These are phyloP conservation scores for Ailuropoda melanoleuca DNA, from an alignment of 2,113 vertebrate species.

Conservation along the genomic window DNA sequence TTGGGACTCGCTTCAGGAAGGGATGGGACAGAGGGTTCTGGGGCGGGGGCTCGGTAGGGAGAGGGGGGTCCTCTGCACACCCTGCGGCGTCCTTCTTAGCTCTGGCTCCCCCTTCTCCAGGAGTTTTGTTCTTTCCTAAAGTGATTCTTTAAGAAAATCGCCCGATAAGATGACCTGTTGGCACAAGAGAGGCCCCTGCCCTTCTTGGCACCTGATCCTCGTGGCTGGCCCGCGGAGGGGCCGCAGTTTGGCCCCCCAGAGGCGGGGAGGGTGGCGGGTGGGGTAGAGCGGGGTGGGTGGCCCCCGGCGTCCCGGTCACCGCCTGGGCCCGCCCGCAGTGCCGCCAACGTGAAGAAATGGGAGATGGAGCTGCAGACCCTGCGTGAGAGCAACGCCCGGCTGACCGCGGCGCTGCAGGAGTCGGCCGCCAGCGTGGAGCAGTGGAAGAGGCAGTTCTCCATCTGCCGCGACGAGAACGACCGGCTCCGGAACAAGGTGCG, in stretches of 20 bases:
- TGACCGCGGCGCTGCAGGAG: constrained; percentile 92
- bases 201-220: background rate
- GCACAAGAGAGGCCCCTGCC: background rate
- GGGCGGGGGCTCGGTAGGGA: no score
- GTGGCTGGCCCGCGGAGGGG: background rate
- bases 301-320: rapidly evolving
- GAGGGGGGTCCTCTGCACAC: rapidly evolving
- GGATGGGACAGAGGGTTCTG: rapidly evolving
- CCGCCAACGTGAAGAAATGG: constrained; percentile 94
- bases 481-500: constrained; percentile 91
- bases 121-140: background rate
- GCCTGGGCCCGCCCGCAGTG: constrained; percentile 77
- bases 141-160: background rate
- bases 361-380: constrained; percentile 95
- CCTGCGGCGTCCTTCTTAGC: background rate
- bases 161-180: background rate
- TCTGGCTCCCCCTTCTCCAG: background rate
- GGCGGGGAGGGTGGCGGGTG: rapidly evolving
- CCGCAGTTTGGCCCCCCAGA: no score
- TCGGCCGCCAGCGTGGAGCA: constrained; percentile 93
- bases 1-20: background rate
- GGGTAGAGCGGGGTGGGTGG: rapidly evolving
- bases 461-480: constrained; percentile 94
- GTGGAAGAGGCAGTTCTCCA: constrained; percentile 93
- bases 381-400: constrained; percentile 93